Evolutionary conservation across 1,140 invertebrate species (phyloP).

Genomic region (Ericerus pela): DNA sequence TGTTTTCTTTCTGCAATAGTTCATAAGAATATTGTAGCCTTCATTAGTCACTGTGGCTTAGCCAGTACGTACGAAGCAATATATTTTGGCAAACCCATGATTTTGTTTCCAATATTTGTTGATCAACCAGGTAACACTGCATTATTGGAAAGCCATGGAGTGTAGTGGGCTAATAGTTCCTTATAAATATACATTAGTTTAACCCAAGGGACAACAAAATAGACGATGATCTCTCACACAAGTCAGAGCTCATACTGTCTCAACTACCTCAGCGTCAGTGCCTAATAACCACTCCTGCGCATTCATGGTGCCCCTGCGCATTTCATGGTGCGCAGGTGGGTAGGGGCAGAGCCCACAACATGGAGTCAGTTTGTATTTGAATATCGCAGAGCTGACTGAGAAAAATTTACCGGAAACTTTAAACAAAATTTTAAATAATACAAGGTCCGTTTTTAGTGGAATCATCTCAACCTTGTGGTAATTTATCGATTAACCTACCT

Average conservation of each 20-base stretch:
- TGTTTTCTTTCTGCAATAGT: constrained; percentile 30
- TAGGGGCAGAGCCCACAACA: too few species aligned
- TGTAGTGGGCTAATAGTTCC: too few species aligned
- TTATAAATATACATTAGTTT: too few species aligned
- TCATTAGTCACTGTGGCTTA: constrained; percentile 56
- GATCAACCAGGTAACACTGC: constrained; percentile 43
- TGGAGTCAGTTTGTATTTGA: background rate
- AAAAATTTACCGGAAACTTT: background rate
- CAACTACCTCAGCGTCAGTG: too few species aligned
- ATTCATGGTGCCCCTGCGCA: too few species aligned
- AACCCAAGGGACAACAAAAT: too few species aligned
- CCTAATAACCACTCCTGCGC: too few species aligned
- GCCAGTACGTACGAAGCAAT: constrained; percentile 52
- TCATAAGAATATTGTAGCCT: constrained; percentile 47
- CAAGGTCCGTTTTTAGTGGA: background rate
- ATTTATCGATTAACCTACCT: background rate
- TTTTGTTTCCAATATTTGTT: constrained; percentile 49
- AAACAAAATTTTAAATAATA: background rate
- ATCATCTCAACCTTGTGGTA: background rate
- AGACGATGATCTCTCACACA: too few species aligned
- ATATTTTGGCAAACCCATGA: constrained; percentile 49
- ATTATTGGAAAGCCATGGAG: background rate
- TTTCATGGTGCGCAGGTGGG: too few species aligned
- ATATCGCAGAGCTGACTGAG: background rate
- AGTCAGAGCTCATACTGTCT: too few species aligned